These are phyloP conservation scores for Tachina fera DNA, from an alignment of 2,888 invertebrate genomes.

Conservation along the genomic window DNA sequence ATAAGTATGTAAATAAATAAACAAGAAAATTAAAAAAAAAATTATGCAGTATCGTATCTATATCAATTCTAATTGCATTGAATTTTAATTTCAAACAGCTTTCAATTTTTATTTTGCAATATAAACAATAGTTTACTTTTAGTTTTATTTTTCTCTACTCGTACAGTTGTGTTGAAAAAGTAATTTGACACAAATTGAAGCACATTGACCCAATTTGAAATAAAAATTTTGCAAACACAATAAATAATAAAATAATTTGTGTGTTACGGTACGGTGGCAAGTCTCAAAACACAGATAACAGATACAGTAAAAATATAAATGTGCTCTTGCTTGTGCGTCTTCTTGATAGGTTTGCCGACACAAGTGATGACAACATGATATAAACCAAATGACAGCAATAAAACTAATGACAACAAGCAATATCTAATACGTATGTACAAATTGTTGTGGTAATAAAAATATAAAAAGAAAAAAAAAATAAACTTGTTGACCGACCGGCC, in stretches of 20 bases:
- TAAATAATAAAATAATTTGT: conserved; percentile 10
- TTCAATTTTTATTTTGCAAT: conserved; percentile 11
- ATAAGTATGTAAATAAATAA: no score
- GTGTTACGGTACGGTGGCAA: no score
- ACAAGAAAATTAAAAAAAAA: no score
- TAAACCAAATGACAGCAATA: conserved; percentile 51
- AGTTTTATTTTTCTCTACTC: not conserved
- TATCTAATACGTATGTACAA: not conserved
- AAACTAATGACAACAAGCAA: conserved; percentile 38
- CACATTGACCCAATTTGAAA: conserved; percentile 59
- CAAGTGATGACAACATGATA: conserved; percentile 58
- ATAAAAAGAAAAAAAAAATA: not conserved
- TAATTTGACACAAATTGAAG: conserved; percentile 59
- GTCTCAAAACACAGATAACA: no score
- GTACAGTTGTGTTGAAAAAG: conserved; percentile 6
- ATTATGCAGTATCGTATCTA: not conserved
- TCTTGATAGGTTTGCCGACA: conserved; percentile 29
- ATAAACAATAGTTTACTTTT: conserved; percentile 31
- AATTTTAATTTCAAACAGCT: conserved; percentile 37
- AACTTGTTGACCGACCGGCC: not conserved
- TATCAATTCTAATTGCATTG: conserved; percentile 36
- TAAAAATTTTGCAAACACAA: conserved; percentile 1
- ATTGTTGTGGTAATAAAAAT: conserved; percentile 7
- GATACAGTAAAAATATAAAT: no score
- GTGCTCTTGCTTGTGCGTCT: not conserved